phyloP scores from a whole-genome alignment of 2,888 invertebrate species.

The Galeopsomyia nigrocyanea region DNA sequence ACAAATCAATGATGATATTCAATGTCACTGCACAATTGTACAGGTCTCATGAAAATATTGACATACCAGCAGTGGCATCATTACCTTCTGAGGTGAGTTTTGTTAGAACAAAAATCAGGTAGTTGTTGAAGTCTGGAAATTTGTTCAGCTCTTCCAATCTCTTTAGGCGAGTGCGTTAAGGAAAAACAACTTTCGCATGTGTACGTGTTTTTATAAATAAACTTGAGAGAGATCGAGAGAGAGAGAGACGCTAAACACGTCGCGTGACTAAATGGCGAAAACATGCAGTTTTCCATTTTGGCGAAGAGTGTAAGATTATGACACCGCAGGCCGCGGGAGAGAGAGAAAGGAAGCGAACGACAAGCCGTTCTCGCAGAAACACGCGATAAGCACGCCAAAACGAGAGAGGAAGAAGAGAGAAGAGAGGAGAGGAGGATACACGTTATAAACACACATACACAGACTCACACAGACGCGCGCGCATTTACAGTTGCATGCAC shows the following conservation, averaged over 20 bases:
- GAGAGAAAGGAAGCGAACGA: slow-evolving; percentile 24
- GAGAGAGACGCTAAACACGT: background rate
- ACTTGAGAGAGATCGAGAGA: background rate
- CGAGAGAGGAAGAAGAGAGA: background rate
- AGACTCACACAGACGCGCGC: background rate
- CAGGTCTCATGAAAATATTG: background rate
- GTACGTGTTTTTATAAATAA: background rate
- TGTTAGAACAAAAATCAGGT: slow-evolving; percentile 97
- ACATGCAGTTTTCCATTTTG: background rate
- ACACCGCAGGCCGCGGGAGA: background rate
- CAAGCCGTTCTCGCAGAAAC: slow-evolving; percentile 15
- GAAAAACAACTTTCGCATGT: slow-evolving; percentile 63
- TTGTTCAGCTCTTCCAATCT: slow-evolving; percentile 98
- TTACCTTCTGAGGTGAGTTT: slow-evolving; percentile 89
- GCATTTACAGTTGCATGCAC: background rate
- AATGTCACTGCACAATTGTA: too few relatives aligned
- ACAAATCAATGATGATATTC: slow-evolving; percentile 24
- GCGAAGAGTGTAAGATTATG: too few relatives aligned
- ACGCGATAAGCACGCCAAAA: background rate
- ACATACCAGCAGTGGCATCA: background rate
- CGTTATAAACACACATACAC: background rate
- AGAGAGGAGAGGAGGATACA: slow-evolving; percentile 9
- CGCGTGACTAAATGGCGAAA: too few relatives aligned
- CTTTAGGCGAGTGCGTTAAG: slow-evolving; percentile 75
- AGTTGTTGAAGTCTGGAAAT: slow-evolving; percentile 99